Percentiles rank a stretch among this genome's conserved stretches.
Conservation (phyloP, 2,113 vertebrate genomes). For the Myocastor coypus region DNA sequence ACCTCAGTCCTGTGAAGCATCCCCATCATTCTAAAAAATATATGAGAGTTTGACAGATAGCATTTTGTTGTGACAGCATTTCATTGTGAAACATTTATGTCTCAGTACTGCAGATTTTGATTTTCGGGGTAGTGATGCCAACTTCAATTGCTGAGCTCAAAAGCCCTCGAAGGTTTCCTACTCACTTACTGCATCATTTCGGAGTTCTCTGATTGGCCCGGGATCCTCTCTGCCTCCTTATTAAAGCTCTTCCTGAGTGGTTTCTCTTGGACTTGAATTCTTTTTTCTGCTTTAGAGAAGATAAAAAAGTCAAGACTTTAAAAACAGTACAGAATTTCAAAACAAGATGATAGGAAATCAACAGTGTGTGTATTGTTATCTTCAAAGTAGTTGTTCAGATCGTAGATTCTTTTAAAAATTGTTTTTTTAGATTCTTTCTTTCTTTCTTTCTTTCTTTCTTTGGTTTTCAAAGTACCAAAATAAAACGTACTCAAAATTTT, state of each 20-base stretch:
- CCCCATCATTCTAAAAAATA: not conserved
- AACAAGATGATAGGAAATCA: too few relatives aligned
- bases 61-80: not conserved
- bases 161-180: not conserved
- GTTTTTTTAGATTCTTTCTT: too few relatives aligned
- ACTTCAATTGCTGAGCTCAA: not conserved
- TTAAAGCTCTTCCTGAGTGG: not conserved
- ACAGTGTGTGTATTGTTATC: too few relatives aligned
- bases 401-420: too few relatives aligned
- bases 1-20: not conserved
- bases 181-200: not conserved
- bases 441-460: not conserved
- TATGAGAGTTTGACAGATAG: not conserved
- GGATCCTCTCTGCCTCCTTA: not conserved
- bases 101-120: not conserved
- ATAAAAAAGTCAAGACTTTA: too few relatives aligned
- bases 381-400: too few relatives aligned
- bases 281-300: conserved; percentile 22
- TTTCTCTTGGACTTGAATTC: conserved; percentile 6
- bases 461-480: conserved; percentile 19
- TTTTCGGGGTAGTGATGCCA: not conserved
- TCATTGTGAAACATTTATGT: not conserved
- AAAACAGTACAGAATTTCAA: too few relatives aligned
- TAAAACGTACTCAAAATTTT: not conserved
- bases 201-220: not conserved